These are phyloP conservation scores for Leuciscus waleckii DNA, from an alignment of 2,797 vertebrate genomes.

Conservation along the genomic window DNA sequence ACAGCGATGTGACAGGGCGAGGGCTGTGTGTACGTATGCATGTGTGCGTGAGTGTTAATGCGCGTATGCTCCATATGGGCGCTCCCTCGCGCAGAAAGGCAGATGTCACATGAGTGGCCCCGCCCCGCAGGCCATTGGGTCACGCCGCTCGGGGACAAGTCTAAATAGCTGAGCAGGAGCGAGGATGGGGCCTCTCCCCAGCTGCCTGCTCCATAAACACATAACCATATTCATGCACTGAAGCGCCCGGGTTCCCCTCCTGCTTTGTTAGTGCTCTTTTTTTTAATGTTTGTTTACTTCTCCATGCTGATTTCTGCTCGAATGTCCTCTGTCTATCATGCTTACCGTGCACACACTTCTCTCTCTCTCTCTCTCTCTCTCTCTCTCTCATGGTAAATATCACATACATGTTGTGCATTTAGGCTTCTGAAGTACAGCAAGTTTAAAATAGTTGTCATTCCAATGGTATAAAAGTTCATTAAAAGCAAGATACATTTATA, in stretches of 20 bases:
- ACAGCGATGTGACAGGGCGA: constrained; percentile 61
- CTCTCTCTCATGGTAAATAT: background rate
- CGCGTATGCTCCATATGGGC: constrained; percentile 76
- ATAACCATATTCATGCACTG: constrained; percentile 57
- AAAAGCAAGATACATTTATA: background rate
- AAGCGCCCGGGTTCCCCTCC: constrained; percentile 10
- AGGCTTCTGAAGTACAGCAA: background rate
- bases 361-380: background rate
- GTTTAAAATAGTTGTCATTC: background rate
- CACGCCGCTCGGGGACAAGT: constrained; percentile 70
- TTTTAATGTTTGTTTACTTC: constrained; percentile 40
- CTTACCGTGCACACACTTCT: background rate
- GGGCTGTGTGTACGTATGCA: constrained; percentile 52
- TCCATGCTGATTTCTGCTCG: background rate
- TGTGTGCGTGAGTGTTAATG: constrained; percentile 52
- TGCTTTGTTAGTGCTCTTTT: constrained; percentile 30
- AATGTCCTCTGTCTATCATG: background rate
- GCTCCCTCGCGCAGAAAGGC: constrained; percentile 73
- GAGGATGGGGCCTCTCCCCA: constrained; percentile 37
- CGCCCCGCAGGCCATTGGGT: constrained; percentile 77
- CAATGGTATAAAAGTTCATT: background rate
- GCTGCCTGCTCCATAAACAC: constrained; percentile 50
- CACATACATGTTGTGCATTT: background rate
- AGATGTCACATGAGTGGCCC: constrained; percentile 82
- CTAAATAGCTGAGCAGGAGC: constrained; percentile 77